Conservation (phyloP, 2,113 vertebrate species). For the Nyctibius bracteatus region DNA sequence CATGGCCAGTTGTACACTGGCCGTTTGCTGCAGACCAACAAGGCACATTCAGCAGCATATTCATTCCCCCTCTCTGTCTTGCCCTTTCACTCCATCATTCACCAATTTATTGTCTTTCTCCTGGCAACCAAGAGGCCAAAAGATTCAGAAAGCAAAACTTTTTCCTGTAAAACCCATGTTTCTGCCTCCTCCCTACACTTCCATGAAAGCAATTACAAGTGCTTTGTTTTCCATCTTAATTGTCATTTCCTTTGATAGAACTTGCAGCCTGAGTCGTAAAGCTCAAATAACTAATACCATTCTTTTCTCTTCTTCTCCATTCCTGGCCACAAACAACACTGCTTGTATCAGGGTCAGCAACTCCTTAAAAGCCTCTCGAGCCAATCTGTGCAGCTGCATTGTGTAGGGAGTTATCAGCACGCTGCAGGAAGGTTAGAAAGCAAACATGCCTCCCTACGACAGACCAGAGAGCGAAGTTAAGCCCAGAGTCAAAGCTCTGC, state of each 20-base stretch:
- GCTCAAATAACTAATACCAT: neutral
- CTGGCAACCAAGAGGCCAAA: neutral
- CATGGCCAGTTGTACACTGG: neutral
- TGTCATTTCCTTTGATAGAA: slow-evolving; percentile 22
- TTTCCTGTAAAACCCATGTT: neutral
- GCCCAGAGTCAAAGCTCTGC: neutral
- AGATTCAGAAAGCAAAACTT: neutral
- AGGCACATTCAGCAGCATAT: neutral
- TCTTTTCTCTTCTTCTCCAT: neutral
- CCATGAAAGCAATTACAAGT: neutral
- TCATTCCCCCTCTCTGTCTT: neutral
- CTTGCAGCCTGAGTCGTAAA: neutral
- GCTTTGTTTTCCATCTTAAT: neutral
- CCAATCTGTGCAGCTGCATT: neutral
- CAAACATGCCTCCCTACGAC: neutral
- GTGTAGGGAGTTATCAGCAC: slow-evolving; percentile 15
- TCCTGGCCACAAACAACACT: neutral
- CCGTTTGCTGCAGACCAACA: neutral
- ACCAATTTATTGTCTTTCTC: neutral
- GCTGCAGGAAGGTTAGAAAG: slow-evolving; percentile 21
- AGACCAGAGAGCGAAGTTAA: neutral
- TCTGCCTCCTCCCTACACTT: neutral
- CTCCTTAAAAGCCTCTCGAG: neutral
- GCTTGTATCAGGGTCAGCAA: neutral
- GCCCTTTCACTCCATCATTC: neutral